Evolutionary conservation across 2,113 vertebrate species (phyloP).

Genomic region (Melanerpes formicivorus): DNA sequence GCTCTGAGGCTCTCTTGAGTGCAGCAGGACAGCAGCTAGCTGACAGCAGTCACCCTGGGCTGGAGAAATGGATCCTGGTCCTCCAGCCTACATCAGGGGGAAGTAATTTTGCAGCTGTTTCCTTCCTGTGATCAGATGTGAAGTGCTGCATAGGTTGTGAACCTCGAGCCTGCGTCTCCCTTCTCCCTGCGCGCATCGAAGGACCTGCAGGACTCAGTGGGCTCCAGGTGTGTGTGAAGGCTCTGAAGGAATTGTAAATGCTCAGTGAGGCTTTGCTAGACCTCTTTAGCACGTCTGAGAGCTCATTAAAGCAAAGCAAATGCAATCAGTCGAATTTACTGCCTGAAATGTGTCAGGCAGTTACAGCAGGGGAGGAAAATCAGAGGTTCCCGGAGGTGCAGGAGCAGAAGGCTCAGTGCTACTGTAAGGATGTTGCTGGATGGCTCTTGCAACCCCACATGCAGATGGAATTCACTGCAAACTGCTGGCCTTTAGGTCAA

Average conservation of each 20-base stretch:
- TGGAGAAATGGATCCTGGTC: background rate
- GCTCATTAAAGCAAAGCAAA: slow-evolving; percentile 10
- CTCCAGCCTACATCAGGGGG: background rate
- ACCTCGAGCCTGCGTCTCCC: background rate
- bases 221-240: too few relatives aligned
- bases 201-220: accelerated
- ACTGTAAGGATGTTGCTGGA: background rate
- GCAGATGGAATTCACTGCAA: background rate
- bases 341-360: background rate
- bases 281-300: background rate
- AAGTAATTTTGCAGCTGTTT: background rate
- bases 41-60: background rate
- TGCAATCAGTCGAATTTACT: background rate
- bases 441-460: background rate
- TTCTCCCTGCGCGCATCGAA: background rate
- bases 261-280: background rate
- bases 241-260: background rate
- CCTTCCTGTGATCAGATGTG: background rate
- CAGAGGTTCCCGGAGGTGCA: background rate
- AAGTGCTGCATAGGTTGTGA: background rate
- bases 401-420: background rate
- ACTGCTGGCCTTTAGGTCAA: background rate
- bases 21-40: background rate
- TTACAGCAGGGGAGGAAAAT: background rate
- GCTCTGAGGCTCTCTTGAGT: too few relatives aligned